These are phyloP conservation scores for Setipinna tenuifilis DNA, from an alignment of 2,797 vertebrate genomes.

Conservation along the genomic window DNA sequence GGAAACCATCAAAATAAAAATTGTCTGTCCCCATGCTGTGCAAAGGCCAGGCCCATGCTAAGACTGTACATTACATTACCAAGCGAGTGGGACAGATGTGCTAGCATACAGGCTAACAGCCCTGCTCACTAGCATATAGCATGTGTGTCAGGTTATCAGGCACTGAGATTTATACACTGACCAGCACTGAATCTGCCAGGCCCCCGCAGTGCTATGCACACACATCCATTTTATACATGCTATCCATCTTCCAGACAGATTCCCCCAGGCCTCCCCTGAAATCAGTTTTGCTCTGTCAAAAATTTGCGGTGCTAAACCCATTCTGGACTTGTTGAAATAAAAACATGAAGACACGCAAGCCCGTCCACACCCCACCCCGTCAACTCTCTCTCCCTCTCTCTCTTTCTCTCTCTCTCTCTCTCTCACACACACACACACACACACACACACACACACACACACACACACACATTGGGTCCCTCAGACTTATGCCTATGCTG, in stretches of 20 bases:
- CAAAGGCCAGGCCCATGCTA: background rate
- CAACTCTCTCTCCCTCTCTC: no score
- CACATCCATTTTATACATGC: background rate
- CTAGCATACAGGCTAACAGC: background rate
- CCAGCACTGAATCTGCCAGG: background rate
- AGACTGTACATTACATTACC: background rate
- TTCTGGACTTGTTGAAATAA: background rate
- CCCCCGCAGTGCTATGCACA: background rate
- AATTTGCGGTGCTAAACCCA: background rate
- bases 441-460: no score
- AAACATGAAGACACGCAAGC: background rate
- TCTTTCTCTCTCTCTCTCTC: no score
- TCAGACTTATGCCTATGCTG: background rate
- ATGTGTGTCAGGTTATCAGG: constrained; percentile 3
- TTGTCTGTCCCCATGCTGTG: background rate
- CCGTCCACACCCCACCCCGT: no score
- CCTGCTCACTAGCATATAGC: background rate
- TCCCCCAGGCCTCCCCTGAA: background rate
- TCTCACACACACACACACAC: no score
- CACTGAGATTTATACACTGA: background rate
- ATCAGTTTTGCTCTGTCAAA: background rate
- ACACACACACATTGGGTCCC: background rate
- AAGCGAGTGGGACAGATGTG: background rate
- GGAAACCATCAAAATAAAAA: no score
- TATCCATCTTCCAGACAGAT: background rate